A percentile compares a stretch with the other conserved stretches of the same genome.
Evolutionary conservation across 2,113 vertebrate genomes (phyloP).

Genomic region (Gavialis gangeticus): DNA sequence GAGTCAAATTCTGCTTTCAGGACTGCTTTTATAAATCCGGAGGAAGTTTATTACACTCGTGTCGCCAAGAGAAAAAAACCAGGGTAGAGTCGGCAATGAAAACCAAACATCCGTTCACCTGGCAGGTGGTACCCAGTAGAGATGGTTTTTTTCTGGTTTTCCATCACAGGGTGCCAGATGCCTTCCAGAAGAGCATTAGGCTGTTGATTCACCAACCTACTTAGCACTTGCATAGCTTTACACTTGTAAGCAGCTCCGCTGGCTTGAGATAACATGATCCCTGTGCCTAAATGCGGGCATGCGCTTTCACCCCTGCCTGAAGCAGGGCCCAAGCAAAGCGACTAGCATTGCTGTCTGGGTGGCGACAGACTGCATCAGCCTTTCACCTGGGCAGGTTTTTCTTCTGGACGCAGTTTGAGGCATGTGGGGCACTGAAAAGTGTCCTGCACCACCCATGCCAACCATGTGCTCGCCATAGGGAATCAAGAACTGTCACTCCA

Average conservation of each 20-base stretch:
- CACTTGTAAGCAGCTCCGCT: not conserved
- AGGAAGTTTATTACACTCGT: too few species aligned
- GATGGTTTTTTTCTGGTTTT: too few species aligned
- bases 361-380: not conserved
- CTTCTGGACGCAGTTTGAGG: not conserved
- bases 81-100: too few species aligned
- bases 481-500: not conserved
- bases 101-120: too few species aligned
- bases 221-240: not conserved
- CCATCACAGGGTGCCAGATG: not conserved
- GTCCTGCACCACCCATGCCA: not conserved
- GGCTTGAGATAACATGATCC: not conserved
- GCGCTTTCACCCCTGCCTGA: not conserved
- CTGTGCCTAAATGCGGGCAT: not conserved
- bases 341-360: not conserved
- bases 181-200: not conserved
- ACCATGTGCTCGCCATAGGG: not conserved
- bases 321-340: not conserved
- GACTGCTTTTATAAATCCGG: too few species aligned
- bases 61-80: too few species aligned
- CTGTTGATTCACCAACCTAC: not conserved
- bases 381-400: not conserved
- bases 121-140: too few species aligned
- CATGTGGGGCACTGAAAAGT: not conserved
- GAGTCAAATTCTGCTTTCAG: too few species aligned